Evolutionary conservation across 2,113 vertebrate genomes (phyloP).

Genomic region (Epinephelus fuscoguttatus): DNA sequence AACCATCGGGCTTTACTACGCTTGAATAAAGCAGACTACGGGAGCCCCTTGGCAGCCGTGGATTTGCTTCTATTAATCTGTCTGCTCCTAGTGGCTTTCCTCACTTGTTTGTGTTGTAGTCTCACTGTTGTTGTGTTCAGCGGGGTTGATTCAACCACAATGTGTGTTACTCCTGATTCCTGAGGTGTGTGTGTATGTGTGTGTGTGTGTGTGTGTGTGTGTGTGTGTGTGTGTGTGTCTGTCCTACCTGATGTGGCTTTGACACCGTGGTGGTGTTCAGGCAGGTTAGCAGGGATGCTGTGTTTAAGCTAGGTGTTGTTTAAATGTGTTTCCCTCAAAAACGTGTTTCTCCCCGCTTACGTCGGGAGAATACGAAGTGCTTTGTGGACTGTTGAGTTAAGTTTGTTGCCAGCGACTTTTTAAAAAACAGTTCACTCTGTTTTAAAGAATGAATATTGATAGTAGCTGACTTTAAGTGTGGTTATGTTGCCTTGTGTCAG

Average conservation of each 20-base stretch:
- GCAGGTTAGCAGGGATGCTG: slow-evolving; percentile 19
- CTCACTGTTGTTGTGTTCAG: not conserved
- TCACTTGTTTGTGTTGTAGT: slow-evolving; percentile 32
- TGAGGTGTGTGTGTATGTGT: not conserved
- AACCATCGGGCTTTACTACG: slow-evolving; percentile 35
- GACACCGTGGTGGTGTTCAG: not conserved
- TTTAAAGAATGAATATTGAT: not conserved
- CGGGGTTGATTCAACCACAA: not conserved
- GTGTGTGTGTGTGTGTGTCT: too few species aligned
- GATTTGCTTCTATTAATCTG: slow-evolving; percentile 32
- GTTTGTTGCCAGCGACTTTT: not conserved
- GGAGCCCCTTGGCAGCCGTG: slow-evolving; percentile 31
- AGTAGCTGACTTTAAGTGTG: not conserved
- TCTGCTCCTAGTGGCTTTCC: slow-evolving; percentile 2
- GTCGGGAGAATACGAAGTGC: not conserved
- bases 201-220: too few species aligned
- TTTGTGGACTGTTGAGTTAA: not conserved
- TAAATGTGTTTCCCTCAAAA: not conserved
- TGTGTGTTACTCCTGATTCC: not conserved
- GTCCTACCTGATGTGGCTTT: not conserved
- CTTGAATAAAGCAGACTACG: slow-evolving; percentile 10
- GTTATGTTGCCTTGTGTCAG: not conserved
- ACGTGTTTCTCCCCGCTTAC: not conserved
- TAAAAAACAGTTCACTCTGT: not conserved
- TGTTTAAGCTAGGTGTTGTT: slow-evolving; percentile 9